These are phyloP conservation scores for Poecilia picta DNA, from an alignment of 2,797 vertebrate species.

Conservation along the genomic window DNA sequence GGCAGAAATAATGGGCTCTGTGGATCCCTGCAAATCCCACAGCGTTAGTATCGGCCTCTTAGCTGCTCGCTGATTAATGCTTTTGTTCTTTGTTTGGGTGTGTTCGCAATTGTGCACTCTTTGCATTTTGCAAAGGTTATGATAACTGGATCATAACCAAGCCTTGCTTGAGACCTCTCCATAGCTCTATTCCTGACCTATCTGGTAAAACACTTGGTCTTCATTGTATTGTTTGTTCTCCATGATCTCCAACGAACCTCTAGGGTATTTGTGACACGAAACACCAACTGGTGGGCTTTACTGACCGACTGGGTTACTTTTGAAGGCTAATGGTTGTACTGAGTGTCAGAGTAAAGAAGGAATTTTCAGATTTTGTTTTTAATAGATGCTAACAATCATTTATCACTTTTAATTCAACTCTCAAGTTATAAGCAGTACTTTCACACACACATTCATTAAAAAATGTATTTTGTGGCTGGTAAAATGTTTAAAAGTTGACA, in stretches of 20 bases:
- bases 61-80: background rate
- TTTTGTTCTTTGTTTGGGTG: background rate
- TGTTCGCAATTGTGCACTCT: background rate
- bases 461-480: background rate
- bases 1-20: background rate
- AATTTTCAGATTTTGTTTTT: background rate
- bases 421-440: background rate
- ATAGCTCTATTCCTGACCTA: background rate
- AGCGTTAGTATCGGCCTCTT: background rate
- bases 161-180: background rate
- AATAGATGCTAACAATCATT: background rate
- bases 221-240: background rate
- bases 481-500: conserved; percentile 36
- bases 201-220: background rate
- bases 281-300: background rate
- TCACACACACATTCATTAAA: background rate
- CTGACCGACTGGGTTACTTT: background rate
- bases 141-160: background rate
- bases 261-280: background rate
- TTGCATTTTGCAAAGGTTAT: background rate
- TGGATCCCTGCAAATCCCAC: background rate
- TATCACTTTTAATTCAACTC: background rate
- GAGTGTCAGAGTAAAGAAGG: background rate
- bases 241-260: background rate
- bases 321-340: background rate